A percentile compares a stretch with the other conserved stretches of the same genome.
These are phyloP conservation scores for Coboldia fuscipes DNA, from an alignment of 1,140 invertebrate genomes.

Conservation along the genomic window DNA sequence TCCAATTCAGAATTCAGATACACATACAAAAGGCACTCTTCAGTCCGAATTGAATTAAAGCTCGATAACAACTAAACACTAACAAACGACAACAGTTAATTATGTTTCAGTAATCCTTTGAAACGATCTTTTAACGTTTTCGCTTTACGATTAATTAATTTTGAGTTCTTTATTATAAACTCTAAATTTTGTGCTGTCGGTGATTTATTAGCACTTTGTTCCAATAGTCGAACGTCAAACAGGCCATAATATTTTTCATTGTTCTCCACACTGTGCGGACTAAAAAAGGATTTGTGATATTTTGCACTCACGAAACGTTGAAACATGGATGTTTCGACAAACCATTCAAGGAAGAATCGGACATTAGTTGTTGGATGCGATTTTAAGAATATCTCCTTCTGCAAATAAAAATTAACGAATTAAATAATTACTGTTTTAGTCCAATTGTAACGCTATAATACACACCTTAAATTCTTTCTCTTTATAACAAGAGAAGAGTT, in stretches of 20 bases:
- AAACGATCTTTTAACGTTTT: slow-evolving; percentile 22
- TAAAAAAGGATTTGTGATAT: slow-evolving; percentile 16
- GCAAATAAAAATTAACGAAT: slow-evolving; percentile 6
- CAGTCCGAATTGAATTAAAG: no score
- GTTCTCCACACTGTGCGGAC: slow-evolving; percentile 5
- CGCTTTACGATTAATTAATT: slow-evolving; percentile 22
- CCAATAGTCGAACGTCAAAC: slow-evolving; percentile 20
- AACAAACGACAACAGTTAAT: no score
- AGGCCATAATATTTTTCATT: slow-evolving; percentile 21
- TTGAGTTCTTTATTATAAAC: slow-evolving; percentile 16
- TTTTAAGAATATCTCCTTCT: slow-evolving; percentile 39
- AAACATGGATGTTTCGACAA: slow-evolving; percentile 67
- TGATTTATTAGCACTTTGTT: slow-evolving; percentile 3
- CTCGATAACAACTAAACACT: no score
- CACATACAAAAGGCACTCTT: no score
- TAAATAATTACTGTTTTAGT: slow-evolving; percentile 5
- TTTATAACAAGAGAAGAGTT: slow-evolving; percentile 35
- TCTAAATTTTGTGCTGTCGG: slow-evolving; percentile 4
- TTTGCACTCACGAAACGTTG: slow-evolving; percentile 14
- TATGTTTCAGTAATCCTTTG: no score
- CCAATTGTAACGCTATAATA: slow-evolving; percentile 6
- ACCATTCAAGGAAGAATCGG: slow-evolving; percentile 57
- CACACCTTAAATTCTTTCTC: slow-evolving; percentile 31
- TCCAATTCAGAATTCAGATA: no score
- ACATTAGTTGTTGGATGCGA: slow-evolving; percentile 33